A percentile compares a stretch with the other conserved stretches of the same genome.
Evolutionary conservation across 1,140 invertebrate genomes (phyloP).

Genomic region (Hyposmocoma kahamanoa): DNA sequence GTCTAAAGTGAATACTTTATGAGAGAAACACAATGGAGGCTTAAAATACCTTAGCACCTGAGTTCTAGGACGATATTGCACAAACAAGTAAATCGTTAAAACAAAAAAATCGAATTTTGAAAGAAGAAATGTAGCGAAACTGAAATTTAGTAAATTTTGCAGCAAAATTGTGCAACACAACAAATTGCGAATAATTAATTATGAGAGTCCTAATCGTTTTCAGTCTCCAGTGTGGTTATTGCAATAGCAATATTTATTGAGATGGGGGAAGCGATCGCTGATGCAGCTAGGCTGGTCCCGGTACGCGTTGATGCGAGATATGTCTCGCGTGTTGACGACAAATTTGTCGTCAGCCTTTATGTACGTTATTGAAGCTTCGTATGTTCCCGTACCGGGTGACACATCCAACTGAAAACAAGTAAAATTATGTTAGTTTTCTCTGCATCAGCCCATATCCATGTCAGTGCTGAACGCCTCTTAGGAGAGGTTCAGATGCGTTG

Average conservation of each 20-base stretch:
- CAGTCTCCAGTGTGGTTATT: too few species aligned
- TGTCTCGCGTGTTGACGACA: constrained; percentile 81
- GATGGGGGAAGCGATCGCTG: constrained; percentile 36
- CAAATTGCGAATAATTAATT: too few species aligned
- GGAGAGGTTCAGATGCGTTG: background rate
- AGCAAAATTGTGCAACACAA: too few species aligned
- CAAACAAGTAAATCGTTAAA: too few species aligned
- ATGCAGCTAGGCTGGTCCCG: constrained; percentile 47
- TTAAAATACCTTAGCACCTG: too few species aligned
- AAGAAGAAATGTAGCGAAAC: too few species aligned
- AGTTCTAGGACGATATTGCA: too few species aligned
- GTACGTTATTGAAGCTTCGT: constrained; percentile 85
- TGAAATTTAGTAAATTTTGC: too few species aligned
- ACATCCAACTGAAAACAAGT: constrained; percentile 73
- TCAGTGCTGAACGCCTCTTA: background rate
- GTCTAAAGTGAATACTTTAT: too few species aligned
- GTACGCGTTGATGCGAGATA: constrained; percentile 88
- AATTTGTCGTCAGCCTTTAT: constrained; percentile 76
- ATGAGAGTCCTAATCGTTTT: too few species aligned
- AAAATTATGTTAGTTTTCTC: background rate
- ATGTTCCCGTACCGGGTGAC: constrained; percentile 83
- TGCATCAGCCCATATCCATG: background rate
- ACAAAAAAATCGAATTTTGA: too few species aligned
- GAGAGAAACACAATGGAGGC: too few species aligned
- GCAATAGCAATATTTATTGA: constrained; percentile 56